phyloP scores from a whole-genome alignment of 2,113 vertebrate species.

The Etheostoma spectabile region DNA sequence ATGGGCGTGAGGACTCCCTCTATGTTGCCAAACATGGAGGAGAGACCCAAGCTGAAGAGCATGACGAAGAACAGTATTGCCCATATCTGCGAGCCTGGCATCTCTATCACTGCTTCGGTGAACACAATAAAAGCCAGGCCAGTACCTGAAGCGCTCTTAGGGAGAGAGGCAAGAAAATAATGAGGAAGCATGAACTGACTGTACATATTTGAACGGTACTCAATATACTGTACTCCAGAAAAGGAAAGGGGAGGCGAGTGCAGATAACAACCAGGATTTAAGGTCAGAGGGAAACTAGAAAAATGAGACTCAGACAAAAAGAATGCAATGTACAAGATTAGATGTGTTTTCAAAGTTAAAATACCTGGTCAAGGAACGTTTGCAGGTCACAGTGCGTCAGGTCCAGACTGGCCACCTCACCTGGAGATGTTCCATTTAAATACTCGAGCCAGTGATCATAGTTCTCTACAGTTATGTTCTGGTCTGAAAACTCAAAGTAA shows the following conservation, averaged over 20 bases:
- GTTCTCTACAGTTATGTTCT: constrained; percentile 85
- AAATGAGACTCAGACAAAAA: not conserved
- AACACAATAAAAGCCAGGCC: constrained; percentile 93
- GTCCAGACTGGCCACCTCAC: constrained; percentile 69
- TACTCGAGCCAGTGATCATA: constrained; percentile 76
- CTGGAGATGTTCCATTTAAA: constrained; percentile 79
- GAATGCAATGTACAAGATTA: not conserved
- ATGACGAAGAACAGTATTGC: constrained; percentile 93
- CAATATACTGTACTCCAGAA: constrained; percentile 59
- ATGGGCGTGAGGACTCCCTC: constrained; percentile 90
- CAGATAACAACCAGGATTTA: not conserved
- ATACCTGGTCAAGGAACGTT: constrained; percentile 92
- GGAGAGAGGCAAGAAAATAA: not conserved
- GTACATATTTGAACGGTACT: constrained; percentile 86
- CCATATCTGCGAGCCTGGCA: constrained; percentile 92
- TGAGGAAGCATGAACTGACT: constrained; percentile 4
- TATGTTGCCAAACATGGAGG: constrained; percentile 94
- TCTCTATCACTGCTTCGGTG: constrained; percentile 89
- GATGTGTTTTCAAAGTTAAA: not conserved
- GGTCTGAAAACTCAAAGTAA: constrained; percentile 86
- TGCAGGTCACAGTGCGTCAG: constrained; percentile 86
- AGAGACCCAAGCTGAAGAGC: constrained; percentile 92
- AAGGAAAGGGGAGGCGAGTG: not conserved
- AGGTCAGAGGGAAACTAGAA: not conserved
- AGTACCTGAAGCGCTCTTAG: constrained; percentile 90